These are phyloP conservation scores for Caenorhabditis sulstoni DNA, from an alignment of 2,888 invertebrate genomes.

Conservation along the genomic window DNA sequence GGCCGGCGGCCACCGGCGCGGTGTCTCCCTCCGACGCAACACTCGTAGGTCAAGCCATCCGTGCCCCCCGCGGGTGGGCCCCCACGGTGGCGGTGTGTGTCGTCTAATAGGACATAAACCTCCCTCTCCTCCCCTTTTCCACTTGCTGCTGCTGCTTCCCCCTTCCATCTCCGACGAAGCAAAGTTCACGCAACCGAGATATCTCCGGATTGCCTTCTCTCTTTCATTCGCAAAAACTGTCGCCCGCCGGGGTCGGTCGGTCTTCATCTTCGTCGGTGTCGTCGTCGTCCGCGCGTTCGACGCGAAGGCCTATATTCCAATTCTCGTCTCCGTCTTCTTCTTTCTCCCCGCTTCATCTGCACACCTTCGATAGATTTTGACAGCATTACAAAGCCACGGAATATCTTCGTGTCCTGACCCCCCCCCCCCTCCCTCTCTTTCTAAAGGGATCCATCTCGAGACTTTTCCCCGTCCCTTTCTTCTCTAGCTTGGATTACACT, in stretches of 20 bases:
- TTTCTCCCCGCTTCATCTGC: neutral
- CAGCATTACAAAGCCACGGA: too few species aligned
- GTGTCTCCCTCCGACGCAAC: slow-evolving; percentile 14
- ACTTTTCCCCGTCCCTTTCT: too few species aligned
- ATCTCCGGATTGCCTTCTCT: slow-evolving; percentile 30
- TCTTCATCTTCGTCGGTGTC: slow-evolving; percentile 26
- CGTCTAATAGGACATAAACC: slow-evolving; percentile 55
- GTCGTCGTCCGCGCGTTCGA: neutral
- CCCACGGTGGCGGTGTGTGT: slow-evolving; percentile 10
- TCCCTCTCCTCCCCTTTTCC: neutral
- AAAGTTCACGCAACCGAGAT: slow-evolving; percentile 54
- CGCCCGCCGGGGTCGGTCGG: slow-evolving; percentile 25
- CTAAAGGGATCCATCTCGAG: too few species aligned
- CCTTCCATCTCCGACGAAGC: slow-evolving; percentile 11
- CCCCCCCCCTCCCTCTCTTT: too few species aligned
- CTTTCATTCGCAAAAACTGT: slow-evolving; percentile 30
- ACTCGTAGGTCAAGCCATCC: slow-evolving; percentile 14
- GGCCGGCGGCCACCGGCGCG: too few species aligned
- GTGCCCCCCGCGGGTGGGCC: neutral
- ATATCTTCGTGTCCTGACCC: too few species aligned
- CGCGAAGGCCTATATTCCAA: neutral
- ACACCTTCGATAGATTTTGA: neutral
- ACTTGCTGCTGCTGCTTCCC: too few species aligned
- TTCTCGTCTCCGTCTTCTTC: too few species aligned
- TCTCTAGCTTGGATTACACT: too few species aligned